These are phyloP conservation scores for Phaethon lepturus DNA, from an alignment of 2,113 vertebrate species.

Conservation along the genomic window DNA sequence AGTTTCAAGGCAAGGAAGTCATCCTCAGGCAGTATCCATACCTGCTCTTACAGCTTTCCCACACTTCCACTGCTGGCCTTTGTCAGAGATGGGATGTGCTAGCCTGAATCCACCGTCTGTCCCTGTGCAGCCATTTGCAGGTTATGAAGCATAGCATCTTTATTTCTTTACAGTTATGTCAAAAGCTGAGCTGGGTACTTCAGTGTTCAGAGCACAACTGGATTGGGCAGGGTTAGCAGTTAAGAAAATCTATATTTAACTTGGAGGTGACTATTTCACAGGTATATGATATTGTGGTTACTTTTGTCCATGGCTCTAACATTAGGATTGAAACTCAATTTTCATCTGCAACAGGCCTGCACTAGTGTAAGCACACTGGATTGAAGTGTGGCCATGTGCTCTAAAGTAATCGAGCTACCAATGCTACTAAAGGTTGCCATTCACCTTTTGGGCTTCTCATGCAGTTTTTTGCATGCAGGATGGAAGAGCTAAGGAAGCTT, in stretches of 20 bases:
- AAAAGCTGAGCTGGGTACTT: background rate
- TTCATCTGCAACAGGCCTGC: background rate
- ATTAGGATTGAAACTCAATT: background rate
- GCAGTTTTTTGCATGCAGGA: background rate
- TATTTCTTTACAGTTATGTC: background rate
- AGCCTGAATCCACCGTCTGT: background rate
- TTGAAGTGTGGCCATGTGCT: background rate
- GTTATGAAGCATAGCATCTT: background rate
- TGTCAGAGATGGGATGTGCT: background rate
- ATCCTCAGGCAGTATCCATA: background rate
- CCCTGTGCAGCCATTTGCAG: background rate
- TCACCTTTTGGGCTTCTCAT: background rate
- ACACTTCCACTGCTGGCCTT: background rate
- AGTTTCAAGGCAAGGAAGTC: background rate
- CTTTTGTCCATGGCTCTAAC: background rate
- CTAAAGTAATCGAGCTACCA: background rate
- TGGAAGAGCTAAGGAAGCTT: background rate
- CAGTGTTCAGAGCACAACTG: background rate
- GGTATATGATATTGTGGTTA: background rate
- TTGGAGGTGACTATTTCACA: background rate
- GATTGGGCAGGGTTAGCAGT: background rate
- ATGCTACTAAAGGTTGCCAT: background rate
- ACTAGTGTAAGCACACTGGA: background rate
- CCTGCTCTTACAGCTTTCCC: background rate
- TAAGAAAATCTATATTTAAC: background rate